Base-by-base conservation (phyloP, 2,888 invertebrate species). In the Erpobdella octoculata region DNA sequence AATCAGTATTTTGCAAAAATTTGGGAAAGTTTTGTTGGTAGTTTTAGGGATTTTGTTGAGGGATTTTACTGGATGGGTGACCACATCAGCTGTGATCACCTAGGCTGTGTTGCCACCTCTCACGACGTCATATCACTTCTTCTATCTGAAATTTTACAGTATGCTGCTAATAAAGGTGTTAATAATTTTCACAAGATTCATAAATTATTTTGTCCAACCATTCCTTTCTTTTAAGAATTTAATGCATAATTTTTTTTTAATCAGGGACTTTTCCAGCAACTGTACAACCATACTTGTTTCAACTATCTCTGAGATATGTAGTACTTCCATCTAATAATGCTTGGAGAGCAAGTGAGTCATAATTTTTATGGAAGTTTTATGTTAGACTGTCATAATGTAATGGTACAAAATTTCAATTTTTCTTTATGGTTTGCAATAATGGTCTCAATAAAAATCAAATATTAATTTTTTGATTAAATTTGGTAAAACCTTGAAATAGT, bases 1-100 rank as follows among this genome's bases (percentile, higher is more conserved):
- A 74, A 77, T 35, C 77, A 77, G 62, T 82, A 82, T 76, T 77
- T 81, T 77, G 80, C 80, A 61, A 74, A 77, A 46, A 74, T 81
- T 72, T 82, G 82, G 82, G 77, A 77, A 69, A 77, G 78, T 71
- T 79, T 81, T 73, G 80, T 79, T 18, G 75, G 75, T 31, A 78
- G 80, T 70, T 73, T 82, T 15, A 25, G 21, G 15, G 53, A 21
- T 25, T 53, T 53, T 8, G 53, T 53, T 21, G 53, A 53, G 53
- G 53, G 53, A 53, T 53, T 53, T 53, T 53, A 53, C 28, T 53
- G 53, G 53, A 53, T 53, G 53, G 53, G 53, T 8, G 28, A 21
- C 28, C 9, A 28, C 8, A 53, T 53, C 53, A 53, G 53, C 28
- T 21, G 53, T 6, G 53, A 53, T 28, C 53, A 53, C 28, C 53